Evolutionary conservation across 2,797 vertebrate species (phyloP), one percentile per base, ranked within the genome.

Genomic region (Rhyacichthys aspro): DNA sequence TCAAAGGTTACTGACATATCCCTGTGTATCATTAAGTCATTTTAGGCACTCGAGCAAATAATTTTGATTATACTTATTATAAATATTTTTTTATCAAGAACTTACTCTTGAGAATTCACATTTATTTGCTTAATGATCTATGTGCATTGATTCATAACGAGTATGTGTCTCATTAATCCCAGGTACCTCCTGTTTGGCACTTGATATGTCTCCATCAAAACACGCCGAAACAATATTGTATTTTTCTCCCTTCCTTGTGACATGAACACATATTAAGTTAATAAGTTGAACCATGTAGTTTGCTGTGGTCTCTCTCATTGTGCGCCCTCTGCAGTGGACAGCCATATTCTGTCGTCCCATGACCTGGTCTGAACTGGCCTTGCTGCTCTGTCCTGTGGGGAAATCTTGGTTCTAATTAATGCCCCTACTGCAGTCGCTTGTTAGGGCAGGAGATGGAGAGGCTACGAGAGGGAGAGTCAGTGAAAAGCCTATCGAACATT

Each of bases 371-470:
- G 79, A 85, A 78, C 65, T 50, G 76, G 79, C 67, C 70, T 57
- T 55, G 57, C 69, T 55, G 66, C 48, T 71, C 46, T 41, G 55
- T 59, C 83, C 66, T 72, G 44, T 64, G 66, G 80, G 80, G 62
- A 75, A 73, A 84, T 70, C 76, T 72, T 72, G 70, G 67, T 59
- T 57, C 83, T 86, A 85, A 88, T 88, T 84, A 89, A 88, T 85
- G 67, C 75, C 82, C 66, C 63, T 75, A 72, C 79, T 79, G 82
- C 80, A 82, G 86, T 72, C 61, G 81, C 77, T 85, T 74, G 62
- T 84, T 79, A 79, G 69, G 72, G 60, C 65, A 34, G 38, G 53
- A 70, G 78, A 81, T 59, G 62, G 56, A 72, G 67, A 66, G 63
- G 42, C 58, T 8, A 46, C 59, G 32, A 36, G 36, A 57, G 59